These are phyloP conservation scores for Bombus balteatus DNA, from an alignment of 1,140 invertebrate species.

Conservation along the genomic window DNA sequence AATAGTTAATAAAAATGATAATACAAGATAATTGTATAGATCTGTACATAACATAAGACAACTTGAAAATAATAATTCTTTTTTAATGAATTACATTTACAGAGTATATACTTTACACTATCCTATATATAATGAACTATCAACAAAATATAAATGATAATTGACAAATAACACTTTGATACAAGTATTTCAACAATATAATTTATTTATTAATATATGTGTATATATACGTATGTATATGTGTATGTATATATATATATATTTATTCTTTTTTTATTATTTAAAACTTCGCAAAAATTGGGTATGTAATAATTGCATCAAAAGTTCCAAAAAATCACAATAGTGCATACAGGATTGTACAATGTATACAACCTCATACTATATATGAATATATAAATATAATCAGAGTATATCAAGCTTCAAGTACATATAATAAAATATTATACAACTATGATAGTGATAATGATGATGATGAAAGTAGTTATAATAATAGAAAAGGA, in stretches of 20 bases:
- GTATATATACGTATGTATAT: neutral
- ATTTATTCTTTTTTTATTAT: conserved; percentile 23
- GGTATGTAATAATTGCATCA: conserved; percentile 14
- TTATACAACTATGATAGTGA: neutral
- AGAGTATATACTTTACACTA: neutral
- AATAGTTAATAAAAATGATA: conserved; percentile 26
- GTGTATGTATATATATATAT: conserved; percentile 11
- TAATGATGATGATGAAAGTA: neutral
- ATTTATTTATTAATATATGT: conserved; percentile 46
- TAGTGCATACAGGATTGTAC: conserved; percentile 9
- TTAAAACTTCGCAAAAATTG: conserved; percentile 38
- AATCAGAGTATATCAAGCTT: conserved; percentile 10
- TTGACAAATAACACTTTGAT: neutral
- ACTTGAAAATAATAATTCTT: conserved; percentile 67
- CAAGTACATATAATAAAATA: neutral
- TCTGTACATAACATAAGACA: conserved; percentile 72
- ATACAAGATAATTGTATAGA: conserved; percentile 65
- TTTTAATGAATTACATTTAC: conserved; percentile 57
- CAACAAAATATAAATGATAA: neutral
- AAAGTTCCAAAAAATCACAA: neutral
- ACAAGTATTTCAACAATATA: conserved; percentile 41
- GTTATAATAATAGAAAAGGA: neutral
- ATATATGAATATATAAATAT: neutral
- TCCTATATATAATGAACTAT: neutral
- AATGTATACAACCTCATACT: neutral